A percentile compares a stretch with the other conserved stretches of the same genome.
Evolutionary conservation across 2,113 vertebrate species (phyloP).

Genomic region (Leptobrachium ailaonicum): DNA sequence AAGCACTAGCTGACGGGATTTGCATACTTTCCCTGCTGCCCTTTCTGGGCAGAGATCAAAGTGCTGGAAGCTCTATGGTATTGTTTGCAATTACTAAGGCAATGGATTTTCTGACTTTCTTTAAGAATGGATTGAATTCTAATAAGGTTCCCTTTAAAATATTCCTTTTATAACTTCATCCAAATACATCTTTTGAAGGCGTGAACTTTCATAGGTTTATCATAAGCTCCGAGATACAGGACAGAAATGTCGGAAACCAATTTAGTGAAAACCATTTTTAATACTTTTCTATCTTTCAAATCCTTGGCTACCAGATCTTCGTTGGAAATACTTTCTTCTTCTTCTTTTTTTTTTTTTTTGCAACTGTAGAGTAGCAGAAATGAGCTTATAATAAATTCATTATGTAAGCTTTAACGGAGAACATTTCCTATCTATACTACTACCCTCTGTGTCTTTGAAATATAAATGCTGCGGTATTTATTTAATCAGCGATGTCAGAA

Average conservation of each 20-base stretch:
- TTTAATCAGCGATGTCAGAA: slow-evolving; percentile 44
- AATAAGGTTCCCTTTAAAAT: slow-evolving; percentile 49
- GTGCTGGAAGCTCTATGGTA: slow-evolving; percentile 16
- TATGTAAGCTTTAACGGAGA: slow-evolving; percentile 48
- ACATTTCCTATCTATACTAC: slow-evolving; percentile 27
- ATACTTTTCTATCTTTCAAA: slow-evolving; percentile 47
- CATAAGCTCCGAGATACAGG: slow-evolving; percentile 43
- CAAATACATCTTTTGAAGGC: slow-evolving; percentile 50
- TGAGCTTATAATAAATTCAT: slow-evolving; percentile 44
- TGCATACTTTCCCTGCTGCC: slow-evolving; percentile 32
- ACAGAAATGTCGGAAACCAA: slow-evolving; percentile 38
- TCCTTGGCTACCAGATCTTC: slow-evolving; percentile 48
- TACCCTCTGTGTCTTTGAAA: slow-evolving; percentile 41
- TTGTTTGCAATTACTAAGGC: slow-evolving; percentile 43
- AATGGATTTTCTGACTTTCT: slow-evolving; percentile 36
- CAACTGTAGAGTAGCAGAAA: slow-evolving; percentile 39
- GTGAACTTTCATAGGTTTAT: slow-evolving; percentile 49
- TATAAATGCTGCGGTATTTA: slow-evolving; percentile 50
- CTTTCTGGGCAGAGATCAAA: slow-evolving; percentile 43
- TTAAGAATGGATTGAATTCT: slow-evolving; percentile 41
- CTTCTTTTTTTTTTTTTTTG: slow-evolving; percentile 52
- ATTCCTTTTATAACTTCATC: slow-evolving; percentile 53
- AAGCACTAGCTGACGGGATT: slow-evolving; percentile 18
- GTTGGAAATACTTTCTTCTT: slow-evolving; percentile 53
- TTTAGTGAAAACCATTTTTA: slow-evolving; percentile 49